Conservation (phyloP, 2,888 invertebrate genomes). For the Proisotoma minuta region DNA sequence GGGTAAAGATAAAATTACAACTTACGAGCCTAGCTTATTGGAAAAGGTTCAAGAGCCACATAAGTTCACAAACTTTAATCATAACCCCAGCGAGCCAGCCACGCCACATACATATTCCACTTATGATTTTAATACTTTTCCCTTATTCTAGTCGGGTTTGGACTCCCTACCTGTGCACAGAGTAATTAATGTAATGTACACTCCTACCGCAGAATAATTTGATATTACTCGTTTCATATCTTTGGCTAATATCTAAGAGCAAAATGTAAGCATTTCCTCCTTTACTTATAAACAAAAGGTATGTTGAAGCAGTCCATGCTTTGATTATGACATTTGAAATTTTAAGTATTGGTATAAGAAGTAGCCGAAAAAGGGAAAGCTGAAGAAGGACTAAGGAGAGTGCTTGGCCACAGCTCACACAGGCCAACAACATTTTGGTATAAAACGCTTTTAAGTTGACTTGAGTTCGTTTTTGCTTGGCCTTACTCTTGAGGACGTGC, state of each 20-base stretch:
- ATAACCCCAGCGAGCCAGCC: neutral
- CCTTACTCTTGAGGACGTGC: conserved; percentile 17
- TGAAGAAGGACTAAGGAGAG: neutral
- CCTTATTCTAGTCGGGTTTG: too few species aligned
- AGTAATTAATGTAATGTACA: conserved; percentile 4
- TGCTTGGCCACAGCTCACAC: neutral
- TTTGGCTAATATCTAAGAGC: conserved; percentile 1
- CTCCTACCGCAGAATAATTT: conserved; percentile 2
- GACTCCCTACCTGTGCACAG: neutral
- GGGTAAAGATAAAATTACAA: conserved; percentile 10
- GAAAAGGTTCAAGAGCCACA: neutral
- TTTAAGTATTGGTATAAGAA: neutral
- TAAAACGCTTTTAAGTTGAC: conserved; percentile 7
- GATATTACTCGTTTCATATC: neutral
- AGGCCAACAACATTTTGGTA: conserved; percentile 2
- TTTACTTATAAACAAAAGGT: neutral
- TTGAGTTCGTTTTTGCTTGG: neutral
- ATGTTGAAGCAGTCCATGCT: conserved; percentile 6
- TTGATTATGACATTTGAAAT: conserved; percentile 14
- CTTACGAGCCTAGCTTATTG: neutral
- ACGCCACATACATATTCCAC: neutral
- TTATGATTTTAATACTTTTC: too few species aligned
- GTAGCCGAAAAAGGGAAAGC: conserved; percentile 1
- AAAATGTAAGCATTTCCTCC: neutral
- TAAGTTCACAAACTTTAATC: neutral